Conservation (phyloP, 1,140 invertebrate genomes). For the Scaptomyza graminum region DNA sequence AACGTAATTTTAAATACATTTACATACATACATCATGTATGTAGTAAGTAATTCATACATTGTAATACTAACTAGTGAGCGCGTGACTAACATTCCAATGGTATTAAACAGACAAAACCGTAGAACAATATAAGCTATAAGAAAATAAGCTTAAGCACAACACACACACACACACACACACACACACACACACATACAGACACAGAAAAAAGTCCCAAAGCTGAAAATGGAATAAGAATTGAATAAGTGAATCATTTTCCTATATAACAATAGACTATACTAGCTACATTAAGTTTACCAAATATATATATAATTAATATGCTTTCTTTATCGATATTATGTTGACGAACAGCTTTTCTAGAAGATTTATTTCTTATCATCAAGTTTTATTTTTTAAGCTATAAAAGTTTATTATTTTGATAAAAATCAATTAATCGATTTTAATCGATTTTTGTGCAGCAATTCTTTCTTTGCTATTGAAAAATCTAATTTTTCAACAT, state of each 20-base stretch:
- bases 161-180: neutral
- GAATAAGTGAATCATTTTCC: no score
- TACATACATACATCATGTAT: neutral
- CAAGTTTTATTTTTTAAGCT: no score
- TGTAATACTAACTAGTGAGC: conserved; percentile 10
- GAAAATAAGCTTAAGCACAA: neutral
- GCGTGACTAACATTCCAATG: conserved; percentile 2
- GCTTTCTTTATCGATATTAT: no score
- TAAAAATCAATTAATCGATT: no score
- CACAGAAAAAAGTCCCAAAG: neutral
- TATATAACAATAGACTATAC: neutral
- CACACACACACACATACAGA: neutral
- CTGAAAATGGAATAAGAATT: neutral
- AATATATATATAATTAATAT: no score
- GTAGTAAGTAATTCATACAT: conserved; percentile 20
- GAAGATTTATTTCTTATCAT: no score
- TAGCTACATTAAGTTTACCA: no score
- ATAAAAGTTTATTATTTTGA: no score
- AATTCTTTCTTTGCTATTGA: no score
- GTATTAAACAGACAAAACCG: neutral
- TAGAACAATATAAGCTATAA: conserved; percentile 10
- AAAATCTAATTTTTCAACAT: no score
- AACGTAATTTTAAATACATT: conserved; percentile 19
- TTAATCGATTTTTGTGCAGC: no score
- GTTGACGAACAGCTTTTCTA: no score